phyloP scores from a whole-genome alignment of 2,888 invertebrate species.

The Tetheella fluctuosa region DNA sequence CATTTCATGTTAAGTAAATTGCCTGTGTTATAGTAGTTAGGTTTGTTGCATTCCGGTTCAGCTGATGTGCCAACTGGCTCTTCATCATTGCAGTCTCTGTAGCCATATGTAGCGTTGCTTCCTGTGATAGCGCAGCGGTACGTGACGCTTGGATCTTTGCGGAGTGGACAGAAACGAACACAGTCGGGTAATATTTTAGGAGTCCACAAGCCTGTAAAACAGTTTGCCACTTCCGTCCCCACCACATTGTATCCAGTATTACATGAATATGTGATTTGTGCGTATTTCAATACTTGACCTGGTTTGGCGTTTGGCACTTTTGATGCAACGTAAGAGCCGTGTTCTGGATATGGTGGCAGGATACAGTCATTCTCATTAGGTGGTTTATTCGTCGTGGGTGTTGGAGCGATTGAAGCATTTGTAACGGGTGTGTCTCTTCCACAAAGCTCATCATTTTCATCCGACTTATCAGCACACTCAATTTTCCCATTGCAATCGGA shows the following conservation, averaged over 20 bases:
- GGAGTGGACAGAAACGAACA: conserved; percentile 50
- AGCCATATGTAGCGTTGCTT: conserved; percentile 30
- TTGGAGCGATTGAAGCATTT: neutral
- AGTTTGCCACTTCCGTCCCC: conserved; percentile 37
- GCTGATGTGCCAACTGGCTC: conserved; percentile 55
- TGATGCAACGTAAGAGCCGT: conserved; percentile 51
- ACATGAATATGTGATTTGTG: conserved; percentile 56
- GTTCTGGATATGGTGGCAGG: conserved; percentile 53
- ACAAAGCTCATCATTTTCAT: conserved; percentile 37
- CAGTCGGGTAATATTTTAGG: conserved; percentile 37
- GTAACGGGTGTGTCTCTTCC: neutral
- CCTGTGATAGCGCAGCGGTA: conserved; percentile 48
- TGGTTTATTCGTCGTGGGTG: conserved; percentile 29
- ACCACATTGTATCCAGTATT: conserved; percentile 48
- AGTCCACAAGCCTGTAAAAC: conserved; percentile 56
- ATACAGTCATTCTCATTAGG: conserved; percentile 44
- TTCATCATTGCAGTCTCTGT: conserved; percentile 40
- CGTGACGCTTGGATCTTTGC: conserved; percentile 46
- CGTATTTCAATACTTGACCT: conserved; percentile 41
- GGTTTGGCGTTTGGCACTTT: conserved; percentile 47
- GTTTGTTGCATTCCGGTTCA: conserved; percentile 46
- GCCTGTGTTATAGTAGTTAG: conserved; percentile 55
- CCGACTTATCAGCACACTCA: conserved; percentile 46
- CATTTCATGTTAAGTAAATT: conserved; percentile 43
- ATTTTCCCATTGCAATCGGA: conserved; percentile 54